Conservation (phyloP, 64 coral and sea anemone species). For the Porites australiensis region DNA sequence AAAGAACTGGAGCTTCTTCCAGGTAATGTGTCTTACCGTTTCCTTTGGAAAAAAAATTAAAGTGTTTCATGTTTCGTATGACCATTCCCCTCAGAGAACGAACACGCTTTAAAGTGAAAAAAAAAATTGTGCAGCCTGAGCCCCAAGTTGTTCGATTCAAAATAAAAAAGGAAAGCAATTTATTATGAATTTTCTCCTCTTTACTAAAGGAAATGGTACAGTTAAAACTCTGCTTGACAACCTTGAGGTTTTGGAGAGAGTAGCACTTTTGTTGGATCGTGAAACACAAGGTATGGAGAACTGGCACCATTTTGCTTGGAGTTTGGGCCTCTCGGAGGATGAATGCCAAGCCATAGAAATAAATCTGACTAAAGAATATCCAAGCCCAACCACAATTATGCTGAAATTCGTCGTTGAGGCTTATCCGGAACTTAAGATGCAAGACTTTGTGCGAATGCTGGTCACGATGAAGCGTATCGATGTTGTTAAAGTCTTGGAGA, state of each 20-base stretch:
- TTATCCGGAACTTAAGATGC: slow-evolving; percentile 22
- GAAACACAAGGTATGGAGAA: neutral
- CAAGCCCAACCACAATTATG: slow-evolving; percentile 44
- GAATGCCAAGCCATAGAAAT: neutral
- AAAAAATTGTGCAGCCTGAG: too few species aligned
- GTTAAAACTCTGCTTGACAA: neutral
- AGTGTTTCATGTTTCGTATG: too few species aligned
- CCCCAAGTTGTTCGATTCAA: too few species aligned
- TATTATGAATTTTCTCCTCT: neutral
- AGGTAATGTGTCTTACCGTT: neutral
- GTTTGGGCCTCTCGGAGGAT: slow-evolving; percentile 3
- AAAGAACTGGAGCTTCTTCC: neutral
- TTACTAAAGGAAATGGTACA: neutral
- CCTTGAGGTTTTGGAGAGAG: slow-evolving; percentile 4
- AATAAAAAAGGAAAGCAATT: too few species aligned
- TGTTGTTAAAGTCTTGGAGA: neutral
- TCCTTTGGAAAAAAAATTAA: too few species aligned
- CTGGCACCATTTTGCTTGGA: slow-evolving; percentile 46
- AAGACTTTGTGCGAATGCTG: slow-evolving; percentile 23
- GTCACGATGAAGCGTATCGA: slow-evolving; percentile 10
- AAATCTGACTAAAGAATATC: neutral
- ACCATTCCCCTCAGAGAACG: too few species aligned
- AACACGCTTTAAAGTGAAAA: too few species aligned
- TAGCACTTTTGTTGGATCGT: neutral
- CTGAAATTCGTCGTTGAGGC: slow-evolving; percentile 8